Conservation (phyloP, 2,888 invertebrate genomes). For the Drosophila tripunctata region DNA sequence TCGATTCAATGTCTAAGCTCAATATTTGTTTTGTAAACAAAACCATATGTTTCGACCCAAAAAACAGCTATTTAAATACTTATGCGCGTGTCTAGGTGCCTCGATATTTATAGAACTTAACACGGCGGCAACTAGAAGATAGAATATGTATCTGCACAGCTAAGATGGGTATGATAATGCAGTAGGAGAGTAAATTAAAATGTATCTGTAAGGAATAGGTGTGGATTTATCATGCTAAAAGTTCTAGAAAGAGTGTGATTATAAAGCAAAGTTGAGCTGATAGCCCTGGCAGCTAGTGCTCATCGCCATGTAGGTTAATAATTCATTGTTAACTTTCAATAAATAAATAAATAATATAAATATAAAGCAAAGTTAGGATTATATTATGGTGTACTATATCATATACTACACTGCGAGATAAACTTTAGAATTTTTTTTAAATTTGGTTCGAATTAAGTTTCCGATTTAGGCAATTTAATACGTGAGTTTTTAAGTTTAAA, state of each 20-base stretch:
- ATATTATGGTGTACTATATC: no score
- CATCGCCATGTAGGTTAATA: no score
- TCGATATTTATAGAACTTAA: constrained; percentile 58
- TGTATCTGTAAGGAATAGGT: not conserved
- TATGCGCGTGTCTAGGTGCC: constrained; percentile 4
- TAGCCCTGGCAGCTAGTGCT: no score
- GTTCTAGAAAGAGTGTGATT: not conserved
- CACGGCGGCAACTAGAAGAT: not conserved
- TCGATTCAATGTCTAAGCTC: constrained; percentile 1
- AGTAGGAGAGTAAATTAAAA: not conserved
- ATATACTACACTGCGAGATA: no score
- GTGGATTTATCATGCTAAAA: not conserved
- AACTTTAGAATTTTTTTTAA: no score
- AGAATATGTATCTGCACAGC: constrained; percentile 6
- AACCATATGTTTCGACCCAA: constrained; percentile 1
- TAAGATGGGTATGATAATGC: not conserved
- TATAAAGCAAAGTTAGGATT: no score
- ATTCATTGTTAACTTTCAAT: no score
- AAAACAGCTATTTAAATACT: constrained; percentile 61
- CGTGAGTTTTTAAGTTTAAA: no score
- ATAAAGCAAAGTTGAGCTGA: no score
- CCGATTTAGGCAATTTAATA: no score
- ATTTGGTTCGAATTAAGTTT: no score
- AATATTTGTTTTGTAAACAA: constrained; percentile 27
- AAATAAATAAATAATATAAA: no score